These are phyloP conservation scores for Dromiciops gliroides DNA, from an alignment of 2,113 vertebrate genomes.

Conservation along the genomic window DNA sequence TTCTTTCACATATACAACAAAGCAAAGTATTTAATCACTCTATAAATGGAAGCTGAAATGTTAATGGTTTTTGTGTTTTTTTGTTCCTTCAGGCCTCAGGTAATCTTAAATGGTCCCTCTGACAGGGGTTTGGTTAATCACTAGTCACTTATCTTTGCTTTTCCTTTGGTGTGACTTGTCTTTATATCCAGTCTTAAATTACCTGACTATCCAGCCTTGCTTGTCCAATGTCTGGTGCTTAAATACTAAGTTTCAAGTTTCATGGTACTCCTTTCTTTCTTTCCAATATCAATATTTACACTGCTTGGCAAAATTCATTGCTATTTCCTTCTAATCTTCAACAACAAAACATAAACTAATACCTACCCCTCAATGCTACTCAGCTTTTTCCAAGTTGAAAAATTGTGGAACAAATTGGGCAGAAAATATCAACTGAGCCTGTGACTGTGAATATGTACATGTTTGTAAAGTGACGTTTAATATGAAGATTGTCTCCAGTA, in stretches of 20 bases:
- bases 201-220: not conserved
- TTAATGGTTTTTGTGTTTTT: conserved; percentile 13
- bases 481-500: not conserved
- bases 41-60: conserved; percentile 55
- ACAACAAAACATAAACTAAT: not conserved
- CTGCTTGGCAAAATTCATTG: not conserved
- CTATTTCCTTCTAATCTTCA: not conserved
- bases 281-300: conserved; percentile 55
- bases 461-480: not conserved
- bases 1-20: conserved; percentile 66
- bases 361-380: not conserved
- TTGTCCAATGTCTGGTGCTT: not conserved
- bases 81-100: not conserved
- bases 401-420: not conserved
- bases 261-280: conserved; percentile 2
- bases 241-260: not conserved
- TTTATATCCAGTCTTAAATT: conserved; percentile 6
- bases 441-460: not conserved
- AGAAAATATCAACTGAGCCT: not conserved
- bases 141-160: not conserved
- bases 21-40: not conserved
- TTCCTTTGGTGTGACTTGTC: conserved; percentile 4
- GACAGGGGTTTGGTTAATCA: conserved; percentile 1
- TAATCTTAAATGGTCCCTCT: not conserved
- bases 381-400: not conserved